A percentile compares a stretch with the other conserved stretches of the same genome.
Conservation (phyloP, 2,888 invertebrate species). For the Cataglyphis rosenhaueri region DNA sequence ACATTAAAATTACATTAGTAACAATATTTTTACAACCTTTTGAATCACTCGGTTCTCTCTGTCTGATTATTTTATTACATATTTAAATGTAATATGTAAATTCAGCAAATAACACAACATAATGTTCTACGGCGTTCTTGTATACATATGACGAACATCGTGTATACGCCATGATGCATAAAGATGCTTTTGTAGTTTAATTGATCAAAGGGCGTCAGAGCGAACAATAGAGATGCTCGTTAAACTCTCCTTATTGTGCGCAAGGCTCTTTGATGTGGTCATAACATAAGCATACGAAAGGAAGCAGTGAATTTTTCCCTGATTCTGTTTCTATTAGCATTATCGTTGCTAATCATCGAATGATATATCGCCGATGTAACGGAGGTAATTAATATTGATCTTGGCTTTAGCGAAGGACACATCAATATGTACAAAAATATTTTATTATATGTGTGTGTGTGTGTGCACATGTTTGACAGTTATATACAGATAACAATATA, state of each 20-base stretch:
- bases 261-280: constrained; percentile 59
- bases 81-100: too few relatives aligned
- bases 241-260: constrained; percentile 63
- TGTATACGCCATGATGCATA: background rate
- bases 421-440: background rate
- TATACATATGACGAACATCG: background rate
- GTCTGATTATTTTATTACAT: too few relatives aligned
- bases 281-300: background rate
- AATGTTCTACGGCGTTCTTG: background rate
- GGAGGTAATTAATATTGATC: background rate
- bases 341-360: background rate
- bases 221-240: constrained; percentile 54
- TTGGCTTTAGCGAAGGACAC: background rate
- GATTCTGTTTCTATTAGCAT: background rate
- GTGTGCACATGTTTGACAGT: background rate
- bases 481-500: background rate
- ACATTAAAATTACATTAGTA: background rate
- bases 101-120: too few relatives aligned
- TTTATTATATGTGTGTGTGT: background rate
- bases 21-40: background rate
- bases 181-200: constrained; percentile 23
- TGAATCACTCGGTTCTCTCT: too few relatives aligned
- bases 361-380: background rate
- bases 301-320: background rate
- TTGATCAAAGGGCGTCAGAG: constrained; percentile 66